Evolutionary conservation across 2,113 vertebrate species (phyloP), one percentile per base, ranked within the genome.

Genomic region (Dasyornis broadbenti): DNA sequence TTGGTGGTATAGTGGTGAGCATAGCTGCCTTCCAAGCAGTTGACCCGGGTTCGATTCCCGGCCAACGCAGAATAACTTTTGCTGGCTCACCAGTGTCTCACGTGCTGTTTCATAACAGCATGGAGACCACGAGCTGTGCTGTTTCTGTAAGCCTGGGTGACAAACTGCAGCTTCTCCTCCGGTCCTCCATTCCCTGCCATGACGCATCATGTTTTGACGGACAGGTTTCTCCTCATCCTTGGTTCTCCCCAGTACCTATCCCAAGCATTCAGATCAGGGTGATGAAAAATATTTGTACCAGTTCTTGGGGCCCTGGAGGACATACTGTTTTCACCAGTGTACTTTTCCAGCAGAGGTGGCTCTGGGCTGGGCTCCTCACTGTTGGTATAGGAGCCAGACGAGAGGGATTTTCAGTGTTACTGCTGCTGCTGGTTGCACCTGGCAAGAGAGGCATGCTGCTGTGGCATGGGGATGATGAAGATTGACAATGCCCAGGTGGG

Each of bases 1-100:
- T 95, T 98, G 98, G 97, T 98, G 97, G 97, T 98, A 98, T 98
- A 98, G 97, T 98, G 97, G 98, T 98, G 89, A 98, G 97, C 98
- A 98, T 98, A 98, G 97, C 98, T 98, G 98, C 98, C 97, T 98
- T 98, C 98, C 97, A 97, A 97, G 97, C 97, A 97, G 97, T 97
- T 97, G 97, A 97, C 97, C 97, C 92, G 95, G 95, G 95, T 96
- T 95, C 94, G 95, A 96, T 96, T 96, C 95, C 95, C 92, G 95
- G 95, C 95, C 94, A 95, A 97, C 93, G 92, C 94, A 94, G 14
- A 9, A 5, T 42, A 12, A 17, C 5, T 61, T 82, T 83, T 72
- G 13, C 37, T 30, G 12, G 47, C 20, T 47, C 21, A 22, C 21
- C 2, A 21, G 22, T 23, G 47, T 7, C 21, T 54, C 21, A 14